Percentiles rank a stretch among this genome's conserved stretches.
Conservation (phyloP, 1,140 invertebrate species). For the Caerostris darwini region DNA sequence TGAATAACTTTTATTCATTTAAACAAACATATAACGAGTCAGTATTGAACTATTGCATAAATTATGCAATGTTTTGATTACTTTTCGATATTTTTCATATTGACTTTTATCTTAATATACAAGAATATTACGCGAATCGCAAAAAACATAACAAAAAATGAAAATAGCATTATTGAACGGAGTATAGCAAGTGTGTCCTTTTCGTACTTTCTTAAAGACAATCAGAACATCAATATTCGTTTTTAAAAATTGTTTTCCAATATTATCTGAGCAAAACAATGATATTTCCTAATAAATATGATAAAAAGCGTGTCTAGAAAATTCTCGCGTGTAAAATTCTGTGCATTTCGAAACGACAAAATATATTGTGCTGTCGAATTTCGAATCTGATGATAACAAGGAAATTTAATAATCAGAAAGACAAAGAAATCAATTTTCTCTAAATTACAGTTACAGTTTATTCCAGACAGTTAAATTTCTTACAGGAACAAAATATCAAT, state of each 20-base stretch:
- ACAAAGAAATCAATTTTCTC: no score
- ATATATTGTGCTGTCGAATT: no score
- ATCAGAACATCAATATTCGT: background rate
- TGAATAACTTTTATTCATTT: slow-evolving; percentile 6
- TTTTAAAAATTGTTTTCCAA: slow-evolving; percentile 1
- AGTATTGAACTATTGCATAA: slow-evolving; percentile 38
- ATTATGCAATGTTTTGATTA: slow-evolving; percentile 31
- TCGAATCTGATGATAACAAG: no score
- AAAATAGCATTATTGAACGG: background rate
- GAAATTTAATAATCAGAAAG: no score
- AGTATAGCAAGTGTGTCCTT: background rate
- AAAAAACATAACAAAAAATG: background rate
- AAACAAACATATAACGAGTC: slow-evolving; percentile 24
- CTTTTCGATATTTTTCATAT: slow-evolving; percentile 39
- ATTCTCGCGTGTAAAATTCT: no score
- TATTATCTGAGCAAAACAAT: background rate
- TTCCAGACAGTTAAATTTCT: no score
- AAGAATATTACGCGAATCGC: background rate
- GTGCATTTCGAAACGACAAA: no score
- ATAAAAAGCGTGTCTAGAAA: background rate
- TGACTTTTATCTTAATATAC: slow-evolving; percentile 5
- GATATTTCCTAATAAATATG: background rate
- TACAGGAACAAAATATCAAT: no score
- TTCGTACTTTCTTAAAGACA: background rate
- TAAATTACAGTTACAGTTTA: no score